Percentiles rank a stretch among this genome's conserved stretches.
Evolutionary conservation across 2,797 vertebrate genomes (phyloP).

Genomic region (Poecilia velifera): DNA sequence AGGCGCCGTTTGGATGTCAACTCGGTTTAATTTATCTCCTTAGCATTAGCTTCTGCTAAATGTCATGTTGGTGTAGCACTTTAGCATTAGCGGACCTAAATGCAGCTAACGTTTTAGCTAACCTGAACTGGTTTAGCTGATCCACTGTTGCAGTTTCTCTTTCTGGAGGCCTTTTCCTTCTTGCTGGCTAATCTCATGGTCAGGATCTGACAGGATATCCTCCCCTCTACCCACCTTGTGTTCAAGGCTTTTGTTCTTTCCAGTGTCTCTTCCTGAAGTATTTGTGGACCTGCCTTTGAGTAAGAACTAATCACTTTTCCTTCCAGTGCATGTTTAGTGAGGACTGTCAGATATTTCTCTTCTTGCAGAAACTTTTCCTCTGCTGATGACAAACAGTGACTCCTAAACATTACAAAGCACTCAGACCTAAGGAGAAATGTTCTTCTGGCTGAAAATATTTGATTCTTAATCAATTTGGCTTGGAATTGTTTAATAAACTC

Average conservation of each 20-base stretch:
- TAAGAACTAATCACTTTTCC: not conserved
- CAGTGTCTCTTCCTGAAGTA: not conserved
- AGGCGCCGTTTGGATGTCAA: not conserved
- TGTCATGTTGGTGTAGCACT: not conserved
- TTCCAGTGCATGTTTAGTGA: not conserved
- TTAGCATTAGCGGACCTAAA: not conserved
- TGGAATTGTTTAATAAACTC: too few species aligned
- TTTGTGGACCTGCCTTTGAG: not conserved
- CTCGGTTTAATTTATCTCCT: not conserved
- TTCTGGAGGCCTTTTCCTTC: not conserved
- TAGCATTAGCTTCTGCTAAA: not conserved
- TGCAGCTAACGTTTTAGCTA: not conserved
- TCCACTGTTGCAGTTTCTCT: too few species aligned
- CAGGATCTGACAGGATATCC: not conserved
- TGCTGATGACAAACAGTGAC: not conserved
- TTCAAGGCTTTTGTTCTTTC: not conserved
- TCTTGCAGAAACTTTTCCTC: not conserved
- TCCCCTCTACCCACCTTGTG: not conserved
- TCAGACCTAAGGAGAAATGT: too few species aligned
- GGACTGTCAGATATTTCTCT: not conserved
- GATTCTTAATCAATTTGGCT: too few species aligned
- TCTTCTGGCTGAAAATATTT: too few species aligned
- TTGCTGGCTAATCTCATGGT: not conserved
- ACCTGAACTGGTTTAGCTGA: not conserved
- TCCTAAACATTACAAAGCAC: too few species aligned